Percentiles rank a stretch among this genome's conserved stretches.
Evolutionary conservation across 2,888 invertebrate genomes (phyloP).

Genomic region (Archaeoteleia sp.): DNA sequence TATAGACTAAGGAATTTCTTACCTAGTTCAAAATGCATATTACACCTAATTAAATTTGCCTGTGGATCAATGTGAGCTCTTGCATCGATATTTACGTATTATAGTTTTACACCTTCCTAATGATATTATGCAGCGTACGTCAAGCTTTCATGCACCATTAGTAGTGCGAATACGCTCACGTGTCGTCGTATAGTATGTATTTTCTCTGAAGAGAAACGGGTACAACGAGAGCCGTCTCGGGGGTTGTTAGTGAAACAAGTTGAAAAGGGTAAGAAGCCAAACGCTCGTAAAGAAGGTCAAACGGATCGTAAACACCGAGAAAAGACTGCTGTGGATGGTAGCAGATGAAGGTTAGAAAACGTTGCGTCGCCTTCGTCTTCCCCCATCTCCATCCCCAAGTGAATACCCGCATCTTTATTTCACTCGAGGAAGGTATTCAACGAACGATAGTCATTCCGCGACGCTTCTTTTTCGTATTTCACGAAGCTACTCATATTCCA

Average conservation of each 20-base stretch:
- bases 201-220: constrained; percentile 38
- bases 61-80: too few relatives aligned
- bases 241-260: constrained; percentile 65
- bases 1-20: too few relatives aligned
- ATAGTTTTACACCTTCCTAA: not conserved
- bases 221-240: constrained; percentile 53
- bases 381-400: constrained; percentile 22
- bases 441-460: constrained; percentile 10
- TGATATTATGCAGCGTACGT: not conserved
- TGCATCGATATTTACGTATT: not conserved
- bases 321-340: constrained; percentile 58
- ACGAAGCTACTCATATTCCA: not conserved
- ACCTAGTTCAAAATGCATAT: too few relatives aligned
- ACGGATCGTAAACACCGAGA: constrained; percentile 66
- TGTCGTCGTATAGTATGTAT: constrained; percentile 27
- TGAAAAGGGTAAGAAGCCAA: constrained; percentile 67
- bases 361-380: constrained; percentile 45
- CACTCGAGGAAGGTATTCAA: constrained; percentile 26
- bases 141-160: constrained; percentile 15
- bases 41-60: too few relatives aligned
- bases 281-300: constrained; percentile 69
- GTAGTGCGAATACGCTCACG: constrained; percentile 26
- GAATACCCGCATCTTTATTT: constrained; percentile 37
- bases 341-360: constrained; percentile 61
- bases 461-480: constrained; percentile 21